phyloP scores from a whole-genome alignment of 2,113 vertebrate genomes.

The Chaetodon trifascialis region DNA sequence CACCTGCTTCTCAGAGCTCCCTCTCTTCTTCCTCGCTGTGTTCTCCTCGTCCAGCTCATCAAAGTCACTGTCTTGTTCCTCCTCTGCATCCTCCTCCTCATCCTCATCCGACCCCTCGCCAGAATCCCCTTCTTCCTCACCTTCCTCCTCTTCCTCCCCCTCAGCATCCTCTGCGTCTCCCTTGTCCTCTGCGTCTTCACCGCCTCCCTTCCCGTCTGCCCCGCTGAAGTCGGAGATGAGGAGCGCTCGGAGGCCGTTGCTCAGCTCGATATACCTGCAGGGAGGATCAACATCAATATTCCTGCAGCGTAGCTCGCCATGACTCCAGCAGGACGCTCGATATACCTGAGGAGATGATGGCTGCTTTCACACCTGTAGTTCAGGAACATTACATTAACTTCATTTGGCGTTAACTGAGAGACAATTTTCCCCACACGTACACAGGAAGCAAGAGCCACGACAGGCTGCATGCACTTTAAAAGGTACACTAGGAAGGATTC shows the following conservation, averaged over 20 bases:
- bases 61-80: slow-evolving; percentile 84
- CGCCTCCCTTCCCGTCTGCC: slow-evolving; percentile 49
- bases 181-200: slow-evolving; percentile 42
- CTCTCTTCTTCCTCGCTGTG: slow-evolving; percentile 77
- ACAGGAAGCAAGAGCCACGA: too few species aligned
- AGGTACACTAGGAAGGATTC: too few species aligned
- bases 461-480: too few species aligned
- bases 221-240: slow-evolving; percentile 94
- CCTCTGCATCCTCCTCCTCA: slow-evolving; percentile 83
- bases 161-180: slow-evolving; percentile 51
- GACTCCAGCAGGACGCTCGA: background rate
- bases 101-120: slow-evolving; percentile 72
- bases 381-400: background rate
- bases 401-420: too few species aligned
- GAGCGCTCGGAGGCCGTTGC: slow-evolving; percentile 91
- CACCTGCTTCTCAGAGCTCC: slow-evolving; percentile 94
- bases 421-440: too few species aligned
- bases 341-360: background rate
- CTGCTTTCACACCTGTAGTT: background rate
- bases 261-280: slow-evolving; percentile 91
- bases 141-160: slow-evolving; percentile 78
- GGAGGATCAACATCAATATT: background rate
- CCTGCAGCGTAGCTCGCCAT: background rate
- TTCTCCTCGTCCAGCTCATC: slow-evolving; percentile 79
- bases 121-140: slow-evolving; percentile 66